Evolutionary conservation across 2,797 vertebrate species (phyloP), one percentile per base, ranked within the genome.

Genomic region (Austrolebias charrua): DNA sequence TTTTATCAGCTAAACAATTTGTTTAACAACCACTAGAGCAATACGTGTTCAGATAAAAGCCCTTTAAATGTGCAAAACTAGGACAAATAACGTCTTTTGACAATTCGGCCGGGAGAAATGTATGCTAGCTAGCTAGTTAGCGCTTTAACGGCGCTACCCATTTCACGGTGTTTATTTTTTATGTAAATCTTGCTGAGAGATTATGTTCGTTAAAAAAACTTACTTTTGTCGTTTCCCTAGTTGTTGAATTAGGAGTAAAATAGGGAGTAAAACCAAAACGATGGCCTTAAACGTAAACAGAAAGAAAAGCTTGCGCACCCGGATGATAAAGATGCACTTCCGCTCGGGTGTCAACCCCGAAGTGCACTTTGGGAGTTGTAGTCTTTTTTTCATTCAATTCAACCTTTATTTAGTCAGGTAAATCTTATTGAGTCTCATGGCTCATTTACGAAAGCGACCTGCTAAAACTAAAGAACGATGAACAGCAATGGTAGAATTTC

Each of bases 191-290:
- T 11, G 19, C 2, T 10, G 0, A 1, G 16, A 9, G 14, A 19
- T 6, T 6, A 38, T 55, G 5, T 9, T 40, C 4, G 4, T 14
- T 40, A 28, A 38, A 24, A 4, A 24, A n/a, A n/a, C 86, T 85
- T 86, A 91, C 90, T 74, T 91, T 38, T 89, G 86, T 85, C 75
- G 66, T 24, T 73, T 65, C 73, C 33, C 58, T 43, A 24, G 57
- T 79, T 82, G 69, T 77, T 73, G 53, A 62, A 24, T 20, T 58
- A 75, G 68, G 85, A 84, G 15, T 7, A 20, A 38, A 46, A 68
- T 12, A 16, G 16, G 15, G 51, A 9, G 28, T 38, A 54, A 58
- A 62, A 8, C 24, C 20, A 18, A 50, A 84, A 70, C 46, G 73
- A 69, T n/a, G 6, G 8, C 2, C 1, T 35, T 71, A 66, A 81